Conservation (phyloP, 2,797 vertebrate genomes). For the Cetoscarus ocellatus region DNA sequence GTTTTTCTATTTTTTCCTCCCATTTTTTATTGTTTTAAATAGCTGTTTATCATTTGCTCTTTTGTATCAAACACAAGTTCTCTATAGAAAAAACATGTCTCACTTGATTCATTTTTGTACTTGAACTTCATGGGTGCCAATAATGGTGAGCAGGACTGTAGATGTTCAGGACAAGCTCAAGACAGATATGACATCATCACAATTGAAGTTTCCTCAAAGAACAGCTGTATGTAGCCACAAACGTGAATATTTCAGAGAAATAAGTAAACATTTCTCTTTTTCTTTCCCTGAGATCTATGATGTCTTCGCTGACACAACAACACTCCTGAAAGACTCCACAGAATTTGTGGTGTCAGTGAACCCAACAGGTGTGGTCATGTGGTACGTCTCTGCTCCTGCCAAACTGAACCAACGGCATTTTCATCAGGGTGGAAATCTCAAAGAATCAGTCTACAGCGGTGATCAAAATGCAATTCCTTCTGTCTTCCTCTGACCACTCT, state of each 20-base stretch:
- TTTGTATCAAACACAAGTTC: no score
- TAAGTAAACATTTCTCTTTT: background rate
- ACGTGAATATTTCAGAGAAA: background rate
- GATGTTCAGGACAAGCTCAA: no score
- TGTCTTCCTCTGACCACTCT: conserved; percentile 53
- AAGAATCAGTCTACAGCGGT: background rate
- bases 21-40: no score
- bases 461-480: conserved; percentile 46
- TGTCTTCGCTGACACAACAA: conserved; percentile 79
- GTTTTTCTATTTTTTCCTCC: no score
- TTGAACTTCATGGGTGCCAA: no score
- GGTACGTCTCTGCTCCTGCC: conserved; percentile 84
- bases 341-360: conserved; percentile 90
- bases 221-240: no score
- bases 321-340: conserved; percentile 79
- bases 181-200: no score
- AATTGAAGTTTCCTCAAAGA: background rate
- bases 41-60: no score
- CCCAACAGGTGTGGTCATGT: conserved; percentile 95
- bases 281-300: conserved; percentile 82
- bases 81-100: no score
- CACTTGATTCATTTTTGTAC: no score
- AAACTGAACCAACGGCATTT: conserved; percentile 24
- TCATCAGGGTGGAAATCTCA: conserved; percentile 6
- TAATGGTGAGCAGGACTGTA: no score